Evolutionary conservation across 1,140 invertebrate species (phyloP).

Genomic region (Lordiphosa collinella): DNA sequence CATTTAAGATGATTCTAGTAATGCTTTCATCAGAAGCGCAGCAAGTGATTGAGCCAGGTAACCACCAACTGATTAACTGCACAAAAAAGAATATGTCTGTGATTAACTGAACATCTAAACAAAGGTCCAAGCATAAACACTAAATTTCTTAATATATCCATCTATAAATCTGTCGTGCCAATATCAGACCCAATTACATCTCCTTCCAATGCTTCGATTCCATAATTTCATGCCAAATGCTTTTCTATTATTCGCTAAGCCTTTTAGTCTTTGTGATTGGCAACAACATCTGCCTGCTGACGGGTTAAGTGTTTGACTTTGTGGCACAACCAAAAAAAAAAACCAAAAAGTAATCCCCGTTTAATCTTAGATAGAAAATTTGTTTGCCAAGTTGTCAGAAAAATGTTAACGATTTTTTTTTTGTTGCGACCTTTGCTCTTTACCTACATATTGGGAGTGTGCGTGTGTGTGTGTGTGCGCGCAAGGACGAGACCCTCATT

Average conservation of each 20-base stretch:
- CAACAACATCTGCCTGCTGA: constrained; percentile 4
- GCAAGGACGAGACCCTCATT: constrained; percentile 52
- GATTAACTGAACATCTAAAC: constrained; percentile 9
- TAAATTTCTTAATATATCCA: no score
- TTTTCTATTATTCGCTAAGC: constrained; percentile 18
- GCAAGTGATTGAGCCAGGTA: no score
- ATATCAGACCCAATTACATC: constrained; percentile 6
- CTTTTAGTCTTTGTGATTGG: constrained; percentile 14
- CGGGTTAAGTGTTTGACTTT: constrained; percentile 60
- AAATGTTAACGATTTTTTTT: constrained; percentile 27
- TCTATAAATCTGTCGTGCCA: no score
- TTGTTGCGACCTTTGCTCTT: constrained; percentile 4
- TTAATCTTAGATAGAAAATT: constrained; percentile 41
- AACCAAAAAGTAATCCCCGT: constrained; percentile 3
- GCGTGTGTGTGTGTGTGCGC: not conserved
- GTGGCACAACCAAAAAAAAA: constrained; percentile 14
- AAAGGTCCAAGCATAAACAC: no score
- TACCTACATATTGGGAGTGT: not conserved
- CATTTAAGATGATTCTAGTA: no score
- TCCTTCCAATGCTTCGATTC: constrained; percentile 19
- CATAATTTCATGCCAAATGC: constrained; percentile 61
- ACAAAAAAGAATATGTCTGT: not conserved
- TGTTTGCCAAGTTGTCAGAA: constrained; percentile 57
- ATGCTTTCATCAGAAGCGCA: no score
- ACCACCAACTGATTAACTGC: not conserved